Base-by-base conservation (phyloP, 2,797 vertebrate genomes). In the Acipenser oxyrinchus region DNA sequence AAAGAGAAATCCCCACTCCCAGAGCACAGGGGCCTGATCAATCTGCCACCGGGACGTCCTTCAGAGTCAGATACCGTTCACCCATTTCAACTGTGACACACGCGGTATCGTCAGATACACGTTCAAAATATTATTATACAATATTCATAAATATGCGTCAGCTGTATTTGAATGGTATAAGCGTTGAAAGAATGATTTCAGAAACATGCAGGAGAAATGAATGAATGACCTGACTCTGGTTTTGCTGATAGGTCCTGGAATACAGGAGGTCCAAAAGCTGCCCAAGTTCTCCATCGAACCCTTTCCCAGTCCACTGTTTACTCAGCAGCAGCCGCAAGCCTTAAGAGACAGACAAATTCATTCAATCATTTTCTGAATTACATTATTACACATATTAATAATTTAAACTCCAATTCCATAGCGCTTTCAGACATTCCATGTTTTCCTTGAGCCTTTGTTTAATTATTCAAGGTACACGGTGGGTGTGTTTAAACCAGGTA, bases 261-360 rank as follows among this genome's bases (percentile, higher is more conserved):
- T 76, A 82, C 65, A 96, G 76, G 63, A 91, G 68, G 7, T 74
- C 70, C 49, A 93, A 76, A 13, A 97, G 88, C n/a, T 90, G 92
- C 75, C 76, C 71, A 62, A 97, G 74, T 10, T 92, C 88, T 57
- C 76, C 74, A 68, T 91, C 91, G 67, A 97, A 94, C 72, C 94
- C 93, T 82, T 87, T 92, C 68, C 94, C 90, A 69, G 75, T 82
- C 92, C 94, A 95, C 71, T 95, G 90, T 72, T 94, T 92, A 73
- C 74, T 83, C 76, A 95, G 76, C 66, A 95, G 84, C 70, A 65
- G 76, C 76, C 89, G 86, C 68, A 95, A 82, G 72, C 91, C 94
- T 96, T 73, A 51, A 50, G 63, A 71, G 48, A 75, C 59, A 80
- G 0, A 77, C 10, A 58, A 49, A 51, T n/a, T 62, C 59, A 52